A percentile compares a stretch with the other conserved stretches of the same genome.
Conservation (phyloP, 2,113 vertebrate species). For the Sebastes schlegelii region DNA sequence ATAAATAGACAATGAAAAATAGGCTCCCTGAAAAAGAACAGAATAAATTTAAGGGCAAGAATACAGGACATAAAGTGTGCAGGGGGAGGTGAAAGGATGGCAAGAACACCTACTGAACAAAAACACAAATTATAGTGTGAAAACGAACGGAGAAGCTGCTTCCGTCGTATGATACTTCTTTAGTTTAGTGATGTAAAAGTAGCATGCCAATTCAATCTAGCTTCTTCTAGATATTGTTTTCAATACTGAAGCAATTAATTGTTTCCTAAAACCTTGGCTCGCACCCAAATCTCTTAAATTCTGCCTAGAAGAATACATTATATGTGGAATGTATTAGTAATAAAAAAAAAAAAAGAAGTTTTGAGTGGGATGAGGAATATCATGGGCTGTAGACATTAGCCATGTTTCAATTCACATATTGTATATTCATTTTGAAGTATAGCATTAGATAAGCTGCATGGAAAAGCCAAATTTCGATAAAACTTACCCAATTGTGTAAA, state of each 20-base stretch:
- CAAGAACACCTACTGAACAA: conserved; percentile 6
- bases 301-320: background rate
- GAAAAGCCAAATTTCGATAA: too few species aligned
- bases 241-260: background rate
- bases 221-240: conserved; percentile 13
- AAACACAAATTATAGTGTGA: conserved; percentile 23
- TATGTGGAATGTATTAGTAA: background rate
- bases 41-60: background rate
- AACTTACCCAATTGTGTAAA: too few species aligned
- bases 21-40: background rate
- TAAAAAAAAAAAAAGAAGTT: too few species aligned
- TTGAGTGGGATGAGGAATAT: background rate
- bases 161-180: background rate
- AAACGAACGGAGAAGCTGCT: conserved; percentile 27
- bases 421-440: too few species aligned
- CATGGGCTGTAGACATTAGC: background rate
- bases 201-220: conserved; percentile 3
- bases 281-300: conserved; percentile 17
- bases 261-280: conserved; percentile 12
- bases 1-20: conserved; percentile 12
- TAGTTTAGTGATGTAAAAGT: conserved; percentile 14
- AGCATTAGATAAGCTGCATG: too few species aligned
- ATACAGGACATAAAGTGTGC: conserved; percentile 5
- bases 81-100: background rate
- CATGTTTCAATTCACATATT: too few species aligned